These are phyloP conservation scores for Palythoa caribaeorum DNA, from an alignment of 92 coral and sea anemone species.

Conservation along the genomic window DNA sequence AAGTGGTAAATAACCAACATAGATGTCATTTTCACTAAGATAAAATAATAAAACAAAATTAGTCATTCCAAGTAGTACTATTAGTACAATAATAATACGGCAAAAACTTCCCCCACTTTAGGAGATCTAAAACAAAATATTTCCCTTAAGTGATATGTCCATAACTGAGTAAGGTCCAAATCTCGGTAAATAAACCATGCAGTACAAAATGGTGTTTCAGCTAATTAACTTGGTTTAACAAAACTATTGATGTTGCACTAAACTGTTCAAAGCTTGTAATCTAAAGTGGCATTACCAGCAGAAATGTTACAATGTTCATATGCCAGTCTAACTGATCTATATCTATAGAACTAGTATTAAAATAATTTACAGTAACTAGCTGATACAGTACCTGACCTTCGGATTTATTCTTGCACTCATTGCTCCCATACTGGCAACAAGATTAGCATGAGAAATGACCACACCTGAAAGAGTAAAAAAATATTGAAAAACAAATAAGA, in stretches of 20 bases:
- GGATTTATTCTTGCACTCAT: slow-evolving; percentile 80
- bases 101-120: too few species aligned
- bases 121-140: neutral
- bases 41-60: neutral
- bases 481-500: too few species aligned
- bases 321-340: neutral
- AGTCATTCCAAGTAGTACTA: neutral
- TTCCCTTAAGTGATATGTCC: neutral
- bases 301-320: too few species aligned
- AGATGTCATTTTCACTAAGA: slow-evolving; percentile 86
- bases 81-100: neutral
- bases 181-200: neutral
- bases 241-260: too few species aligned
- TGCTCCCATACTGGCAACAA: slow-evolving; percentile 80
- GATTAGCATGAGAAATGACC: slow-evolving; percentile 82
- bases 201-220: too few species aligned
- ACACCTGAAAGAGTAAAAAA: slow-evolving; percentile 68
- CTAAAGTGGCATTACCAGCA: too few species aligned
- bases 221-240: too few species aligned
- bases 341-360: neutral
- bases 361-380: neutral
- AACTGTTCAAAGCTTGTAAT: too few species aligned
- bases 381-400: slow-evolving; percentile 58
- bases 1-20: slow-evolving; percentile 95
- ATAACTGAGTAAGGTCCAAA: neutral